phyloP scores from a whole-genome alignment of 1,140 invertebrate genomes.

The Danaus melanippus region DNA sequence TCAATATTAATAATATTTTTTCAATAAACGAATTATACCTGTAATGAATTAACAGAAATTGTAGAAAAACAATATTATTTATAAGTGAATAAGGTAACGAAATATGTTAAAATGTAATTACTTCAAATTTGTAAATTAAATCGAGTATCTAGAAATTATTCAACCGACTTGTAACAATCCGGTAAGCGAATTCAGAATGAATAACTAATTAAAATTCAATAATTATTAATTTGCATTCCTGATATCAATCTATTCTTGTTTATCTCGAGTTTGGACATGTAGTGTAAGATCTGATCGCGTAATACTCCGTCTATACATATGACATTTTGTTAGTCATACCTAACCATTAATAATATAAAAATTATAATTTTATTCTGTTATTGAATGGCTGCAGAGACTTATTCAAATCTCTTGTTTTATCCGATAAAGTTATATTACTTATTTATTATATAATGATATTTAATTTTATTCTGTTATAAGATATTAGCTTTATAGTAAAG shows the following conservation, averaged over 20 bases:
- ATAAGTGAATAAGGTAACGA: too few species aligned
- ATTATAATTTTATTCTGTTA: too few species aligned
- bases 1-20: too few species aligned
- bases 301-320: not conserved
- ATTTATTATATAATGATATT: too few species aligned
- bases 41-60: too few species aligned
- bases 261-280: slow-evolving; percentile 13
- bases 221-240: slow-evolving; percentile 19
- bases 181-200: slow-evolving; percentile 16
- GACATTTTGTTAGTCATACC: not conserved
- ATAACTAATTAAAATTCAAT: slow-evolving; percentile 16
- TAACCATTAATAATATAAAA: not conserved
- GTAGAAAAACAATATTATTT: too few species aligned
- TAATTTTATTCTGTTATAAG: too few species aligned
- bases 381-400: too few species aligned
- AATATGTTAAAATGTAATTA: not conserved
- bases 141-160: slow-evolving; percentile 18
- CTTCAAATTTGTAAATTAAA: slow-evolving; percentile 49
- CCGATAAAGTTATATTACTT: too few species aligned
- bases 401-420: too few species aligned
- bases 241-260: slow-evolving; percentile 11
- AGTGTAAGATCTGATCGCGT: slow-evolving; percentile 14
- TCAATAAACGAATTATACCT: too few species aligned
- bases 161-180: slow-evolving; percentile 9
- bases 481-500: too few species aligned